Conservation (phyloP, 2,888 invertebrate species). For the Hyposoter dolosus region DNA sequence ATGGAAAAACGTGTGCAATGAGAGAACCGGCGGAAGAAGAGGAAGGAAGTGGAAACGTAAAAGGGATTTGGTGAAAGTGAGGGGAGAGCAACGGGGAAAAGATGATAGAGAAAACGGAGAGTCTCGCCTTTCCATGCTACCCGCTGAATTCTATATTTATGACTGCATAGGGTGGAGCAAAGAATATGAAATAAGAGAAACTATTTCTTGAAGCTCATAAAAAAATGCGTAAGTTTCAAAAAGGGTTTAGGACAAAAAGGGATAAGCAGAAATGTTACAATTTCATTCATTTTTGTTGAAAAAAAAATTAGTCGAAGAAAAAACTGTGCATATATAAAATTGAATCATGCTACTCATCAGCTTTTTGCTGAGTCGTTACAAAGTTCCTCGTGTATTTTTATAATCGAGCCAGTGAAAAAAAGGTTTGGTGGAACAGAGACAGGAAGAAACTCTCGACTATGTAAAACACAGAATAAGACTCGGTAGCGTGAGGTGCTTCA, state of each 20-base stretch:
- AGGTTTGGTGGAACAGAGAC: slow-evolving; percentile 60
- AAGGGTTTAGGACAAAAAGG: not conserved
- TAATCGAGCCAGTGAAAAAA: slow-evolving; percentile 1
- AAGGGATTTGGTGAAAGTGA: slow-evolving; percentile 46
- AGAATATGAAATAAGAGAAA: slow-evolving; percentile 5
- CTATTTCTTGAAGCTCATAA: not conserved
- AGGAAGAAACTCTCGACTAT: slow-evolving; percentile 77
- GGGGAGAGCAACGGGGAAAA: slow-evolving; percentile 62
- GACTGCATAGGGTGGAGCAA: not conserved
- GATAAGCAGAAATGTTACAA: not conserved
- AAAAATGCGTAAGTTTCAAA: not conserved
- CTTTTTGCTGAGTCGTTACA: not conserved
- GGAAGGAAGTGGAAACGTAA: slow-evolving; percentile 37
- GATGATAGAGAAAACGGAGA: slow-evolving; percentile 29
- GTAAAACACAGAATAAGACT: slow-evolving; percentile 77
- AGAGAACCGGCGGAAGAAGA: slow-evolving; percentile 60
- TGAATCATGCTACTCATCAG: not conserved
- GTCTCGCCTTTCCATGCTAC: too few species aligned
- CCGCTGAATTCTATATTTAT: not conserved
- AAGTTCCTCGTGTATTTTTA: not conserved
- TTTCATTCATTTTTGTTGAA: too few species aligned
- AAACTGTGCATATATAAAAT: not conserved
- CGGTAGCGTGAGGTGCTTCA: slow-evolving; percentile 74
- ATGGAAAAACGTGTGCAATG: slow-evolving; percentile 61
- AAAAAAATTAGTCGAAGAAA: not conserved